Evolutionary conservation across 2,113 vertebrate species (phyloP), one percentile per base, ranked within the genome.

Genomic region (Plecotus auritus): DNA sequence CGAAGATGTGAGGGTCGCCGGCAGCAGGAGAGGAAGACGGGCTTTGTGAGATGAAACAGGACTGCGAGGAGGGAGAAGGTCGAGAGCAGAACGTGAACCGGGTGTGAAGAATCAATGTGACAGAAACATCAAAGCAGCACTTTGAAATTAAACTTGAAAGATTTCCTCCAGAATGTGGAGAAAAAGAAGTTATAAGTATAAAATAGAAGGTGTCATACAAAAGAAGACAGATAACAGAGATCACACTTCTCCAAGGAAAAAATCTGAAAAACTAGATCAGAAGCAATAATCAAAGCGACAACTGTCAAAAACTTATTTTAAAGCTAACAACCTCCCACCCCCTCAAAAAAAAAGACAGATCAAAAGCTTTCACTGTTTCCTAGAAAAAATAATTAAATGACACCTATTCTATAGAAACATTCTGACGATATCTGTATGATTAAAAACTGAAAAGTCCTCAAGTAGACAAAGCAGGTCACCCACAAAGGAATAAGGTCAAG

Each of bases 101-200:
- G 13, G 4, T 23, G 35, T 40, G 42, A 72, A 40, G 28, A 40
- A 54, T 35, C n/a, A 0, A 2, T 2, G 16, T 30, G 83, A 90
- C 51, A 54, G 32, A 82, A 77, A 47, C 18, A 70, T 83, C 77
- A 90, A 82, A 96, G 67, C 22, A 26, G 6, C 13, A 47, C 86
- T 70, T 30, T 47, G 42, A 86, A 83, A 70, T 37, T 51, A 37
- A 74, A 82, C 82, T 85, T 64, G 69, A 91, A 94, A 94, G 89
- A 40, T 11, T 23, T 85, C 80, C n/a, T 88, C 42, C 56, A 69
- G 64, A 88, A 78, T 6, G 7, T 35, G 20, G 35, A 74, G 56
- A 32, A 17, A 61, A 82, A 66, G 42, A 56, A 66, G 8, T 0
- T 1, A 5, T 18, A 61, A 88, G 16, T 74, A 85, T 69, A 59